Base-by-base conservation (phyloP, 2,888 invertebrate genomes). In the Unio delphinus region DNA sequence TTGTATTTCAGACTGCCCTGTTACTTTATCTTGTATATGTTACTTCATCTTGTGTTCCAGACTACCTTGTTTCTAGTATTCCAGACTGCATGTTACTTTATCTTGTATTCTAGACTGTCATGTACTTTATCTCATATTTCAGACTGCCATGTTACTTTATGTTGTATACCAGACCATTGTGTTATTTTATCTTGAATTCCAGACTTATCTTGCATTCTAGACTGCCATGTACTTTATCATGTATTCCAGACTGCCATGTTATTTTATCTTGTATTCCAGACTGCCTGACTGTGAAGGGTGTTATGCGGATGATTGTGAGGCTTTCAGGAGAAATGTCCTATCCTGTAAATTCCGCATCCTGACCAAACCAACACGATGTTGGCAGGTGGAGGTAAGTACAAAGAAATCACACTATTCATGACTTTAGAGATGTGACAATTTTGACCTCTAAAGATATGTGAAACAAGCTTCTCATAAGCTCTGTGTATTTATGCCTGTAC, bases 361-460 rank as follows among this genome's bases (percentile, higher is more conserved):
- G 65, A 80, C 82, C 61, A 90, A 91, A 75, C 91, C 89, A 55
- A 86, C 83, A 54, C 88, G 90, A 73, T 89, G 89, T 62, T 98
- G 97, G 97, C 94, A 96, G 82, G 94, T 95, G 0, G 97, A 98
- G 90, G 95, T 97, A 85, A 94, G 95, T 0, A 95, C 91, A 94
- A 94, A 85, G 34, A 56, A 62, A 45, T 45, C 15, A 45, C 11
- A 15, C 45, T 61, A 3, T 55, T n/a, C 7, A 1, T 30, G 58
- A 57, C n/a, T 20, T 57, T n/a, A 28, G 30, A 28, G 18, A 64
- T 15, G 17, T 64, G 23, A 55, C 11, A 23, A 66, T 4, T 54
- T 34, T 34, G 26, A 55, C 45, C 23, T 54, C n/a, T 67, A 67
- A 28, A 61, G 30, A 17, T 55, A 67, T 20, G 61, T 28, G 61